Percentiles rank a stretch among this genome's conserved stretches.
These are phyloP conservation scores for Scelioninae gen. 1 DNA, from an alignment of 2,888 invertebrate species.

Conservation along the genomic window DNA sequence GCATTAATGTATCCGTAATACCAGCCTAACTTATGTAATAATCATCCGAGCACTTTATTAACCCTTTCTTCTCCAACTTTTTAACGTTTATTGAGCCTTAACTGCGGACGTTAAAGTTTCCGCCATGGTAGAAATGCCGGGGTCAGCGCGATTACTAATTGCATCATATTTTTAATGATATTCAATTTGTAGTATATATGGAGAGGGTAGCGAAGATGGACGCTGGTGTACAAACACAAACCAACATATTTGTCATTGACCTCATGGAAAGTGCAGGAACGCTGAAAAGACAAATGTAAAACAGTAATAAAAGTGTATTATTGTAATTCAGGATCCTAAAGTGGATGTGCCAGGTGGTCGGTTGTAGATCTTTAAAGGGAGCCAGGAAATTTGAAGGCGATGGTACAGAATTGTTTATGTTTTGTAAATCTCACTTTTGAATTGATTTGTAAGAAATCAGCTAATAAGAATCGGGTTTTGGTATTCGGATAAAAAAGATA, in stretches of 20 bases:
- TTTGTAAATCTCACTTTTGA: no score
- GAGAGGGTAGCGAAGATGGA: not conserved
- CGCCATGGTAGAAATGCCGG: conserved; percentile 8
- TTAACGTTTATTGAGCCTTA: conserved; percentile 35
- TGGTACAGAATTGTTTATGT: conserved; percentile 58
- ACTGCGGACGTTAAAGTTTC: conserved; percentile 41
- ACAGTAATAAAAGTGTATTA: conserved; percentile 56
- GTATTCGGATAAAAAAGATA: no score
- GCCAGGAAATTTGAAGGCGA: conserved; percentile 37
- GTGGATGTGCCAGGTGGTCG: conserved; percentile 56
- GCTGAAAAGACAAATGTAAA: conserved; percentile 36
- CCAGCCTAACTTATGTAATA: conserved; percentile 29
- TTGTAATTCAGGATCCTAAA: conserved; percentile 63
- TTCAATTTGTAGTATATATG: conserved; percentile 11
- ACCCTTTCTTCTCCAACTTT: conserved; percentile 33
- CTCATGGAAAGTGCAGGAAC: conserved; percentile 3
- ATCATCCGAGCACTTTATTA: conserved; percentile 38
- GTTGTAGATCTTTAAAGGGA: conserved; percentile 59
- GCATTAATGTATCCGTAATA: conserved; percentile 22
- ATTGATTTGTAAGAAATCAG: no score
- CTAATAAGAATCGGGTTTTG: no score
- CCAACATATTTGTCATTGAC: conserved; percentile 42
- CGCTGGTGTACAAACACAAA: no score
- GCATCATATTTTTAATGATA: conserved; percentile 44
- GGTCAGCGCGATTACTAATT: conserved; percentile 40